Conservation (phyloP, 2,888 invertebrate genomes). For the Corythucha ciliata region DNA sequence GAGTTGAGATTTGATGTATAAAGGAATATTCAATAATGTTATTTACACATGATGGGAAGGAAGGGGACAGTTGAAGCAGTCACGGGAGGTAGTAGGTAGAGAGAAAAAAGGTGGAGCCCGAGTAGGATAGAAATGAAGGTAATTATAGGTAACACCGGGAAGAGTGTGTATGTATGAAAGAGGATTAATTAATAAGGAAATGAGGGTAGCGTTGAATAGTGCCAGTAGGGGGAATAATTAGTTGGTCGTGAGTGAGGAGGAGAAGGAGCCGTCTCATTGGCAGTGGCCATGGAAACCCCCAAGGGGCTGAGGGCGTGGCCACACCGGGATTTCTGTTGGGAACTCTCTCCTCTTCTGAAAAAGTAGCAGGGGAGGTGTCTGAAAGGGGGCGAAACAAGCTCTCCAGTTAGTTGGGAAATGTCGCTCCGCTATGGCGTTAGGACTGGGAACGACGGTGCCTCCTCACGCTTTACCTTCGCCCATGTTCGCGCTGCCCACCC, state of each 20-base stretch:
- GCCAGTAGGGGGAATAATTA: conserved; percentile 20
- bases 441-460: conserved; percentile 45
- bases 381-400: conserved; percentile 24
- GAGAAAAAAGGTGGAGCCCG: too few relatives aligned
- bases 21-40: too few relatives aligned
- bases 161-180: conserved; percentile 24
- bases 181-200: conserved; percentile 30
- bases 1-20: too few relatives aligned
- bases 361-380: conserved; percentile 31
- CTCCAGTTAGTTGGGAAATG: conserved; percentile 35
- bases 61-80: too few relatives aligned
- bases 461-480: conserved; percentile 49
- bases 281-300: conserved; percentile 19
- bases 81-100: too few relatives aligned
- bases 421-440: conserved; percentile 41
- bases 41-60: too few relatives aligned
- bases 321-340: conserved; percentile 42
- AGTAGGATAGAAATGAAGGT: conserved; percentile 25
- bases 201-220: conserved; percentile 26
- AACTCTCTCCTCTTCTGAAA: conserved; percentile 34
- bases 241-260: conserved; percentile 23
- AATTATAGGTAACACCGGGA: conserved; percentile 27
- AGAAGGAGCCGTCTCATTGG: conserved; percentile 22
- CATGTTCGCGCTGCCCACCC: conserved; percentile 71
- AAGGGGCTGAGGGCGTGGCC: conserved; percentile 39